Conservation (phyloP, 2,113 vertebrate genomes). For the Tenebrosternarchus preto region DNA sequence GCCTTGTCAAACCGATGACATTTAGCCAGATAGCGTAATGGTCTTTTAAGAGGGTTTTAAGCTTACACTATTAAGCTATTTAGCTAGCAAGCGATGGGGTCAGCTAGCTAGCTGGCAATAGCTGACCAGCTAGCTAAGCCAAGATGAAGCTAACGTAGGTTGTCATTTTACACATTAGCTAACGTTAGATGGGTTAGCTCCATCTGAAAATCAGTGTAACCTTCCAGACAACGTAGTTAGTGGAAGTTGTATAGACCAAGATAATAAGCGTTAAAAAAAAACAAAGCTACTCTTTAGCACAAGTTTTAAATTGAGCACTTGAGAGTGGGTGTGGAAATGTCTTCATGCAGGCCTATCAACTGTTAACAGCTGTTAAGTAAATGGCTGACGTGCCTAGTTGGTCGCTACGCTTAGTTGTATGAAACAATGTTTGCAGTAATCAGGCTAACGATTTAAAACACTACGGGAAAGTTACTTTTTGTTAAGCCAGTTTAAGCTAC, state of each 20-base stretch:
- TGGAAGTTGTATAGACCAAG: background rate
- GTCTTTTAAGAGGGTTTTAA: no score
- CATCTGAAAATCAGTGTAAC: no score
- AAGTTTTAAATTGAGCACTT: background rate
- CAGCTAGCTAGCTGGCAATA: background rate
- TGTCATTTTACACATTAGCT: no score
- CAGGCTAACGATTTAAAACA: no score
- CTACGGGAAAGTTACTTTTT: no score
- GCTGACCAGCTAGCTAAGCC: background rate
- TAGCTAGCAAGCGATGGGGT: constrained; percentile 3
- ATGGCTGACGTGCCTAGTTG: background rate
- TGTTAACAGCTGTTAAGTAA: constrained; percentile 7
- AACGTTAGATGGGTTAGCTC: no score
- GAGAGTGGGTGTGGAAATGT: constrained; percentile 11
- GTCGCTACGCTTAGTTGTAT: no score
- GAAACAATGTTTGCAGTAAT: no score
- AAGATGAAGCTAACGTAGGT: background rate
- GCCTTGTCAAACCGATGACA: no score
- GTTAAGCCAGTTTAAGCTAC: no score
- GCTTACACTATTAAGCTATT: background rate
- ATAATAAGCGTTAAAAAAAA: background rate
- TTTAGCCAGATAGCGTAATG: no score
- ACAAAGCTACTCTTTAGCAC: background rate
- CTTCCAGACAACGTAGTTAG: no score
- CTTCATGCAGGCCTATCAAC: background rate